Percentiles rank a stretch among this genome's conserved stretches.
These are phyloP conservation scores for Thyatira batis DNA, from an alignment of 2,888 invertebrate genomes.

Conservation along the genomic window DNA sequence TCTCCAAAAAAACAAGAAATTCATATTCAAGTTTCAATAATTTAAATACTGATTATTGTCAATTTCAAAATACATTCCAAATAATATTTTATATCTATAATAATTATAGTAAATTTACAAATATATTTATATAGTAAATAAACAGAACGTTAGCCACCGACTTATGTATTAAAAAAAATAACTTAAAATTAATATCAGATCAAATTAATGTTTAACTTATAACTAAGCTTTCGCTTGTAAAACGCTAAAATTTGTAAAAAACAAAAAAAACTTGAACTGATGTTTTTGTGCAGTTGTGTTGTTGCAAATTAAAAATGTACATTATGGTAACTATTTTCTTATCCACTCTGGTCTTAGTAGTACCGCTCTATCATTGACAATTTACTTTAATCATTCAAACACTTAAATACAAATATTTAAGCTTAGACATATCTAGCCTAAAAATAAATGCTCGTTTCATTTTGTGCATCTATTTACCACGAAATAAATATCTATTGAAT, in stretches of 20 bases:
- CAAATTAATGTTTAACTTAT: conserved; percentile 43
- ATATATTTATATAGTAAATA: conserved; percentile 33
- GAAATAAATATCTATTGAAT: not conserved
- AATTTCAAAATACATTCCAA: conserved; percentile 69
- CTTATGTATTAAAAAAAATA: conserved; percentile 12
- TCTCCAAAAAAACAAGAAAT: conserved; percentile 69
- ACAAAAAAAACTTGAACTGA: conserved; percentile 51
- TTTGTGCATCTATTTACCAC: not conserved
- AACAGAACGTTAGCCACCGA: conserved; percentile 26
- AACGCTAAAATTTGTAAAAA: conserved; percentile 32
- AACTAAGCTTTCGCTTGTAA: conserved; percentile 33
- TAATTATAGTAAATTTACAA: conserved; percentile 42
- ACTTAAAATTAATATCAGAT: conserved; percentile 48
- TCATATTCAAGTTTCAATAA: conserved; percentile 55
- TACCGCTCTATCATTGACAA: conserved; percentile 4
- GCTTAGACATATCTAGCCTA: no score
- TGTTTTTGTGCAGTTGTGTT: conserved; percentile 56
- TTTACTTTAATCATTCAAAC: not conserved
- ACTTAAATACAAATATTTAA: no score
- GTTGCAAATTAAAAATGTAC: conserved; percentile 39
- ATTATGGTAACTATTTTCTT: conserved; percentile 51
- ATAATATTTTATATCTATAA: conserved; percentile 39
- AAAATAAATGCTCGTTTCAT: not conserved
- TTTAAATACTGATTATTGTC: conserved; percentile 82
- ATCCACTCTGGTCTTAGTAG: conserved; percentile 11